phyloP scores from a whole-genome alignment of 2,113 vertebrate species.

The Cercocebus atys region DNA sequence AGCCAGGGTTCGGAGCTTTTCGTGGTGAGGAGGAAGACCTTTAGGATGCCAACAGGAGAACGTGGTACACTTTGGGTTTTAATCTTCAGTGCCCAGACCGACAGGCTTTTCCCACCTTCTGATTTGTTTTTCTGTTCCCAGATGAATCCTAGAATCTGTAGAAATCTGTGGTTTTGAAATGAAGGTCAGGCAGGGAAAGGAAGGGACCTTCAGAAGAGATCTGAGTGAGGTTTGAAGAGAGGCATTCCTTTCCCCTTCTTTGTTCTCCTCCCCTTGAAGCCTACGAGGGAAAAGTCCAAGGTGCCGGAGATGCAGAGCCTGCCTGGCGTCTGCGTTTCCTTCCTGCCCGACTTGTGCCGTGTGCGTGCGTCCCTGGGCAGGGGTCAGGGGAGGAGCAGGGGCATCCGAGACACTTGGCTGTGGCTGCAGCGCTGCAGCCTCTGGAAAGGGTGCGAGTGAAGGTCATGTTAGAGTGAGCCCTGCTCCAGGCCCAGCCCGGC shows the following conservation, averaged over 20 bases:
- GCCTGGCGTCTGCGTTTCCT: not conserved
- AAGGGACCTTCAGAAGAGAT: constrained; percentile 32
- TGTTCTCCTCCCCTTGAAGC: constrained; percentile 50
- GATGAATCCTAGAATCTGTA: not conserved
- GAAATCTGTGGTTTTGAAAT: constrained; percentile 51
- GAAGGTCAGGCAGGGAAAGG: constrained; percentile 18
- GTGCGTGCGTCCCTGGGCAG: not conserved
- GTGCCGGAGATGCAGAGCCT: not conserved
- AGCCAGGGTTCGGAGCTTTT: not conserved
- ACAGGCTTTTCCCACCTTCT: not conserved
- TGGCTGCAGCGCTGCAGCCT: constrained; percentile 51
- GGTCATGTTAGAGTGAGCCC: constrained; percentile 60
- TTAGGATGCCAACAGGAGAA: not conserved
- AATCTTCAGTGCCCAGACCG: not conserved
- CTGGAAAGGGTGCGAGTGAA: constrained; percentile 60
- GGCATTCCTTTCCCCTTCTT: not conserved
- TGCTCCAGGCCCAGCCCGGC: not conserved
- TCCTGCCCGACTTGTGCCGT: not conserved
- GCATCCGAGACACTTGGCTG: not conserved
- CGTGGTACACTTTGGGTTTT: constrained; percentile 13
- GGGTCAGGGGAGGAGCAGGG: not conserved
- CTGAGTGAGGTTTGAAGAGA: constrained; percentile 33
- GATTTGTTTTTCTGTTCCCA: not conserved
- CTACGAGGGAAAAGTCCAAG: not conserved
- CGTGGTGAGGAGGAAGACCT: not conserved